Evolutionary conservation across 2,113 vertebrate species (phyloP), one percentile per base, ranked within the genome.

Genomic region (Plectropomus leopardus): DNA sequence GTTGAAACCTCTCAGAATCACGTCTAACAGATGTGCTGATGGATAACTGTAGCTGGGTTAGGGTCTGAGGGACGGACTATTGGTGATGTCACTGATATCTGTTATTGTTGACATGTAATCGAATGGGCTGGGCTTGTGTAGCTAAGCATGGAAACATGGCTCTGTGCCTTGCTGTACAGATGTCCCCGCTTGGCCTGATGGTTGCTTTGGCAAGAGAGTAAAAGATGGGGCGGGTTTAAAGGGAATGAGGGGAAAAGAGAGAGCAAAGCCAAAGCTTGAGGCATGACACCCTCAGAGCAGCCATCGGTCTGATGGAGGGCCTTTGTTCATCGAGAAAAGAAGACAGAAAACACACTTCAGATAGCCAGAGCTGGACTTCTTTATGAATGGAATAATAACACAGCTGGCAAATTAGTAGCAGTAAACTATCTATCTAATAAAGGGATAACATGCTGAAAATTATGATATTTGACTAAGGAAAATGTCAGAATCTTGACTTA

Each of bases 141-240:
- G 57, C 8, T 36, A 30, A 70, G 63, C 74, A 55, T 72, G 72
- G 51, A 54, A 63, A 74, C 8, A 26, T 78, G 82, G 76, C 81
- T 54, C 30, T 0, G 15, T 23, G 50, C 76, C 70, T 40, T 50
- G 36, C 47, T 73, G 55, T 53, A 85, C 71, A 82, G 83, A 84
- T 86, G 81, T 66, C 78, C 64, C 60, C 34, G 64, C 53, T 89
- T 76, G 86, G 86, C 77, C 11, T 32, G 23, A 48, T 23, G 42
- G 61, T 55, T 17, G 13, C 54, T 55, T 85, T 83, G 79, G 79
- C 72, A 74, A n/a, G 57, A 50, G 44, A 72, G 21, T 16, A 40
- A 65, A 69, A 45, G n/a, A 44, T 63, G 51, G 76, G 32, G 36
- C 60, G 48, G 19, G 51, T 58, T 59, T 81, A 50, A 59, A 74